A percentile compares a stretch with the other conserved stretches of the same genome.
These are phyloP conservation scores for Seriola rivoliana DNA, from an alignment of 2,113 vertebrate genomes.

Conservation along the genomic window DNA sequence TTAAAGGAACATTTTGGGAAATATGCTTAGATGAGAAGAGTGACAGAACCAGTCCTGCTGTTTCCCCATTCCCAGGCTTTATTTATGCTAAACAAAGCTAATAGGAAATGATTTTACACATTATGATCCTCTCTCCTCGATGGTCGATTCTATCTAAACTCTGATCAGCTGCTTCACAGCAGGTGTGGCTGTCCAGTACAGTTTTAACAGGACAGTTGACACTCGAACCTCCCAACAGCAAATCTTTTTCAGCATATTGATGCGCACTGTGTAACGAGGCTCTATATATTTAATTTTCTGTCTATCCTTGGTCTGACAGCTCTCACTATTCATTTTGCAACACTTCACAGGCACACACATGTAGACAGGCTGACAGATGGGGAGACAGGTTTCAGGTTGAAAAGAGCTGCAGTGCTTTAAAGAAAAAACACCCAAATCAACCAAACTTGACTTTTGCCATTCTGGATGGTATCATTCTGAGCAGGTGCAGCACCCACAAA, in stretches of 20 bases:
- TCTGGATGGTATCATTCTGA: slow-evolving; percentile 32
- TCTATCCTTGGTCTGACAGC: slow-evolving; percentile 14
- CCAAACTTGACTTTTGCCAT: slow-evolving; percentile 47
- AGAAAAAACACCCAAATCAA: slow-evolving; percentile 17
- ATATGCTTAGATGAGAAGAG: background rate
- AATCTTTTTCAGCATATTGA: slow-evolving; percentile 5
- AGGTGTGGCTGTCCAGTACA: background rate
- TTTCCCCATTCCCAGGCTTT: background rate
- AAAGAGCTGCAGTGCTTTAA: background rate
- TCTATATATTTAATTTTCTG: slow-evolving; percentile 24
- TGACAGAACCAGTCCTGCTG: background rate
- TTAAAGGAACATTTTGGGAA: background rate
- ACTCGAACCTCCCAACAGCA: slow-evolving; percentile 2
- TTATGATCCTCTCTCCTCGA: background rate
- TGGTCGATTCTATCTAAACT: background rate
- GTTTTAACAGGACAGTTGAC: slow-evolving; percentile 24
- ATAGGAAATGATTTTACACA: background rate
- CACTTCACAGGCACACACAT: background rate
- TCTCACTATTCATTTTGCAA: slow-evolving; percentile 18
- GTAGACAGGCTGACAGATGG: background rate
- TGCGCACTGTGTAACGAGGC: background rate
- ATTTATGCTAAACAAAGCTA: background rate
- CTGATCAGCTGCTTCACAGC: background rate
- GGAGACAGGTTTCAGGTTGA: background rate
- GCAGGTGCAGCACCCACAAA: slow-evolving; percentile 59